Base-by-base conservation (phyloP, 2,113 vertebrate genomes). In the Tamias sibiricus region DNA sequence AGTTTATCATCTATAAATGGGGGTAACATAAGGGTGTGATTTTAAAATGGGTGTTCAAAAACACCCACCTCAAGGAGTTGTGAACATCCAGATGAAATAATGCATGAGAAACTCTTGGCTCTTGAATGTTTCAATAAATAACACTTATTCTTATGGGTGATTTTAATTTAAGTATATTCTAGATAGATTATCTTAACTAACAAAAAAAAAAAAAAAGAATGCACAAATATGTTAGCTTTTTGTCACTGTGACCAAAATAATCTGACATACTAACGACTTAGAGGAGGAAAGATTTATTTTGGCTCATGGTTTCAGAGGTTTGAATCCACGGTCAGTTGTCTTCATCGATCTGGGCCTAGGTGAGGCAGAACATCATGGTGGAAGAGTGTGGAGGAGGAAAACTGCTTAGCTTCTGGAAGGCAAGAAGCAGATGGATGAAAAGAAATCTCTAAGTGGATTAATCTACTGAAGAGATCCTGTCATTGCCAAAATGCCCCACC, bases 161-260 rank as follows among this genome's bases (percentile, higher is more conserved):
- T 82, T 94, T 91, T 28, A 68, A 59, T 11, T 93, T 90, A 92
- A 94, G 24, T 54, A 11, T 71, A 17, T 69, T 69, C 74, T 26
- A 47, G 20, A 17, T 7, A 74, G 8, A 57, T 68, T 32, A 59
- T 19, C n/a, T 90, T 32, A 24, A 11, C 40, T 47, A 54, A 76
- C 85, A 71, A 88, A 32, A 17, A 30, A 79, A 76, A 88, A 71
- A 88, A 32, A 17, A 30, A 79, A 69, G 69, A 64, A 28, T 7
- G 40, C 24, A 40, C 11, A 62, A 32, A 28, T 13, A 14, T 66
- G 30, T 66, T 66, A 66, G 64, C 30, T 66, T 66, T 66, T 32
- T 66, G 59, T 62, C 59, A 24, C 22, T 62, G 24, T 28, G 59
- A 62, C 59, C 59, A 62, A 62, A 62, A 28, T 28, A 11, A 62